phyloP scores from a whole-genome alignment of 1,140 invertebrate genomes.

The Batillaria attramentaria region DNA sequence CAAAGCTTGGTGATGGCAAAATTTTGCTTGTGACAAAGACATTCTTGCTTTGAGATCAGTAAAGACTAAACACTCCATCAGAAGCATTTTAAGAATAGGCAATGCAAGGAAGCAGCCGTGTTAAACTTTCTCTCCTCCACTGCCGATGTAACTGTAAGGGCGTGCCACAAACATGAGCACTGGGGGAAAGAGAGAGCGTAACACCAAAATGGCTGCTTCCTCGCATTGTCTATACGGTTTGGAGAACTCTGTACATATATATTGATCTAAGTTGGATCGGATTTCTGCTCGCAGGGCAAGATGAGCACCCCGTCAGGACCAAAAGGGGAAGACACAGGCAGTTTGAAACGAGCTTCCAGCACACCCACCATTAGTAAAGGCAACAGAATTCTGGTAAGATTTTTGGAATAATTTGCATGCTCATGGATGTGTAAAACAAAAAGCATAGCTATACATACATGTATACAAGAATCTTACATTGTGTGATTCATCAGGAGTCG shows the following conservation, averaged over 20 bases:
- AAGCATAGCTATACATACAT: neutral
- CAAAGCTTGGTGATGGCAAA: too few relatives aligned
- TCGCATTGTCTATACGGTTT: neutral
- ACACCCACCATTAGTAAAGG: constrained; percentile 22
- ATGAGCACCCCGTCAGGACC: neutral
- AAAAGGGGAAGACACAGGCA: neutral
- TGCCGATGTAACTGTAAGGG: neutral
- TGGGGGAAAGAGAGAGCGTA: neutral
- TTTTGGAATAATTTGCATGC: neutral
- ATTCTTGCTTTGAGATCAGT: too few relatives aligned
- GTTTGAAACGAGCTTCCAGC: neutral
- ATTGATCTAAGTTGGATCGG: neutral
- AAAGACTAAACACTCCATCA: too few relatives aligned
- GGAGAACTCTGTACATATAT: neutral
- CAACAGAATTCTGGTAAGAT: constrained; percentile 18
- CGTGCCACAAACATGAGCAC: neutral
- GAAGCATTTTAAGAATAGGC: too few relatives aligned
- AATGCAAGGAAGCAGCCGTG: too few relatives aligned
- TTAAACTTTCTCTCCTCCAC: neutral
- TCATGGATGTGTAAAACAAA: neutral
- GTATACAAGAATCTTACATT: neutral
- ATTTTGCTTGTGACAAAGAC: too few relatives aligned
- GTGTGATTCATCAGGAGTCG: neutral
- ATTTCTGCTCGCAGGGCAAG: neutral
- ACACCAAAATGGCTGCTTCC: neutral